These are phyloP conservation scores for Dufourea novaeangliae DNA, from an alignment of 1,140 invertebrate species.

Conservation along the genomic window DNA sequence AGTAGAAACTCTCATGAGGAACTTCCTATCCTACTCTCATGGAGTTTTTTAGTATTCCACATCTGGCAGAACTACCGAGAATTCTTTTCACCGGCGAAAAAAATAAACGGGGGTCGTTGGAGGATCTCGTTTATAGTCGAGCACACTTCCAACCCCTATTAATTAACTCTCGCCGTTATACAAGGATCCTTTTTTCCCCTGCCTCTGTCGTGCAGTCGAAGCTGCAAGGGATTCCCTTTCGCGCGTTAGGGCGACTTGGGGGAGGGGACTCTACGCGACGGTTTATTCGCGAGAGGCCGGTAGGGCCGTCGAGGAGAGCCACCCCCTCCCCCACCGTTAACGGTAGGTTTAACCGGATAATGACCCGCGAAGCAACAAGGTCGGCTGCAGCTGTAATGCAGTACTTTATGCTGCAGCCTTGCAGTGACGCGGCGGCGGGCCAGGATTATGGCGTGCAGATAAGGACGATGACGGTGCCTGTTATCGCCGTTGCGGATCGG, in stretches of 20 bases:
- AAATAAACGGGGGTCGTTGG: no score
- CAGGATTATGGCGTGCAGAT: slow-evolving; percentile 43
- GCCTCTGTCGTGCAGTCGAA: background rate
- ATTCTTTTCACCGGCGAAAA: no score
- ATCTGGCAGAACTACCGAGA: no score
- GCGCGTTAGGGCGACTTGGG: background rate
- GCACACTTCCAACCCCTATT: slow-evolving; percentile 1
- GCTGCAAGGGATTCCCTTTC: slow-evolving; percentile 15
- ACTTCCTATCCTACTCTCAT: no score
- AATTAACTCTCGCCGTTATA: slow-evolving; percentile 31
- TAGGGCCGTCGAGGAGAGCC: slow-evolving; percentile 9
- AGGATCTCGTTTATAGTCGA: slow-evolving; percentile 13
- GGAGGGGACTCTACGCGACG: background rate
- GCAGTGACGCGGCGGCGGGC: slow-evolving; percentile 19
- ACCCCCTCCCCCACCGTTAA: no score
- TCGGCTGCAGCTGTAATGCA: slow-evolving; percentile 21
- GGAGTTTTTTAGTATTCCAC: no score
- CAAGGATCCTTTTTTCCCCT: slow-evolving; percentile 10
- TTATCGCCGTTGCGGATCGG: slow-evolving; percentile 26
- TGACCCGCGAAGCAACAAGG: slow-evolving; percentile 50
- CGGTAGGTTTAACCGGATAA: slow-evolving; percentile 46
- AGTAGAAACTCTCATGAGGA: no score
- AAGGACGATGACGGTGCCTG: slow-evolving; percentile 42
- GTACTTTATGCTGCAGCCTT: slow-evolving; percentile 35
- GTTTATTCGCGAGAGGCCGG: background rate